phyloP scores from a whole-genome alignment of 2,113 vertebrate species.

The Elgaria multicarinata region DNA sequence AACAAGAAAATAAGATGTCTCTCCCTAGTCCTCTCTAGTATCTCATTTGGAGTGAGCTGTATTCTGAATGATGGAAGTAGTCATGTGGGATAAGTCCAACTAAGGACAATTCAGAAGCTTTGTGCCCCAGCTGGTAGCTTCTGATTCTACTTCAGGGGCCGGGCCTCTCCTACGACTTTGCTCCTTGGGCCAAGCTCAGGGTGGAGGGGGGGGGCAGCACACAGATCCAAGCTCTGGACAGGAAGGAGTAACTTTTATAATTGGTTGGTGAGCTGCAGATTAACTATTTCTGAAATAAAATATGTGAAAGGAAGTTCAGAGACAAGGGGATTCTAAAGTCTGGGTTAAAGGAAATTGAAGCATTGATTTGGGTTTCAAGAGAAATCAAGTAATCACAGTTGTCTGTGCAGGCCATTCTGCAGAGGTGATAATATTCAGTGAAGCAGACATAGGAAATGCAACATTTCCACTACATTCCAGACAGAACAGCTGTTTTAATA shows the following conservation, averaged over 20 bases:
- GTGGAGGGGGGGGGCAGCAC: not conserved
- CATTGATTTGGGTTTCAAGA: not conserved
- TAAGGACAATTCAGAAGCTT: not conserved
- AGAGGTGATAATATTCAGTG: not conserved
- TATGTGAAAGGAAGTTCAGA: slow-evolving; percentile 20
- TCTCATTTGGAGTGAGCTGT: not conserved
- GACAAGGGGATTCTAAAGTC: slow-evolving; percentile 2
- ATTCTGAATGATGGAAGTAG: not conserved
- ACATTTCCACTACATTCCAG: slow-evolving; percentile 5
- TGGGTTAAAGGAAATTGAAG: slow-evolving; percentile 9
- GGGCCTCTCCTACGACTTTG: not conserved
- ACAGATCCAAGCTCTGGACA: not conserved
- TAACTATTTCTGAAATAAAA: slow-evolving; percentile 21
- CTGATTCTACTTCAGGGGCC: not conserved
- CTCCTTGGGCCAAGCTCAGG: not conserved
- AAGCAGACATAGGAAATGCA: slow-evolving; percentile 12
- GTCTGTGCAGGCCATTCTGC: not conserved
- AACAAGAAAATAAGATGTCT: not conserved
- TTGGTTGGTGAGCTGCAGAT: slow-evolving; percentile 4
- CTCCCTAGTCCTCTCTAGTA: too few relatives aligned
- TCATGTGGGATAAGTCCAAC: not conserved
- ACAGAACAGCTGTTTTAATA: slow-evolving; percentile 28
- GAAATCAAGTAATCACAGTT: slow-evolving; percentile 20
- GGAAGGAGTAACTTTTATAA: not conserved
- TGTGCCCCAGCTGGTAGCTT: not conserved